Evolutionary conservation across 2,888 invertebrate species (phyloP), one percentile per base, ranked within the genome.

Genomic region (Apomyelois bistriatella): DNA sequence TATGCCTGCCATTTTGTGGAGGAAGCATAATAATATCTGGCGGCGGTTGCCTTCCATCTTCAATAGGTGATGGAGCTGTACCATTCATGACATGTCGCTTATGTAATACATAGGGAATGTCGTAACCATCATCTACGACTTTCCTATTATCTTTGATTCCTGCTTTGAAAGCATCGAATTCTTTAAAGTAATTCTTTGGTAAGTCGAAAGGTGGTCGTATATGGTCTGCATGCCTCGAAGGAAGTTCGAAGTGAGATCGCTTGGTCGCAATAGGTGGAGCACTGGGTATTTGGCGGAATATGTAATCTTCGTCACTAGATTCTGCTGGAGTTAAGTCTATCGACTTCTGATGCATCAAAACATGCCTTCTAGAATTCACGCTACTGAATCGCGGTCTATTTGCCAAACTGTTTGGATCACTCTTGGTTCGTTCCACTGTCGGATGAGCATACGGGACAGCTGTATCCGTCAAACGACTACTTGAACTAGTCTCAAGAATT

Each of bases 31-130:
- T 78, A 8, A 89, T 88, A 66, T 90, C 90, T 4, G 90, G 89
- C 7, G 83, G 85, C 32, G 76, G 83, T 43, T 52, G 52, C 50
- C 82, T 82, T 48, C 76, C 79, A 55, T 84, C 90, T 38, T 91
- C 90, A 48, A 89, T 81, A 3, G 92, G 91, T 0, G 92, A 91
- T 0, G 93, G 92, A 0, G 95, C 95, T 0, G 96, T 96, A 0
- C 96, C 96, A 72, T 96, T 96, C 94, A 96, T 95, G 0, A 96
- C 92, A 72, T 96, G 96, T 3, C 96, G 91, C 72, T 96, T 96
- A 73, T 96, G 96, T 48, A 96, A 84, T 5, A 95, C 95, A 68
- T 97, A 97, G 0, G 96, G 95, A 72, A 97, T 96, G 62, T 96
- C 96, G 61, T 91, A 90, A 32, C 94, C 94, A 63, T 93, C 87